Base-by-base conservation (phyloP, 2,888 invertebrate species). In the Nasonovia ribisnigri region DNA sequence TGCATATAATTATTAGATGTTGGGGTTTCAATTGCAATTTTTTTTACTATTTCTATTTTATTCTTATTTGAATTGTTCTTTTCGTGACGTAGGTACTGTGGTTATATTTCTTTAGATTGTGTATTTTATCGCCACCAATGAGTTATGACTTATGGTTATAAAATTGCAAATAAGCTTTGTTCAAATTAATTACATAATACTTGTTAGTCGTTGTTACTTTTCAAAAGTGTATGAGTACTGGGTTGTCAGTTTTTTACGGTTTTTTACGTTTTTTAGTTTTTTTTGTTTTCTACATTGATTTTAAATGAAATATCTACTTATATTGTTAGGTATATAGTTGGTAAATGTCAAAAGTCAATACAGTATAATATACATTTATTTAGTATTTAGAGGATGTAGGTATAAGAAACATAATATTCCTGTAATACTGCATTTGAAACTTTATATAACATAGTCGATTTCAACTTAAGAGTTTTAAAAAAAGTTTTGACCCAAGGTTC, bases 1-100 rank as follows among this genome's bases (percentile, higher is more conserved):
- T 48, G n/a, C 20, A 51, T 48, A 77, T n/a, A 77, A 48, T 36
- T 46, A 90, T 77, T 43, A 43, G 36, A 48, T 46, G 46, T 48
- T 46, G 48, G 16, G 87, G 89, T 89, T 43, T 89, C 43, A 57
- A 88, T 88, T 60, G 42, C 16, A 43, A 8, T 67, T 67, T 90
- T 46, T 48, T 51, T 88, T n/a, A 51, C 36, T 24, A 48, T 90
- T 77, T 46, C 11, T 20, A 24, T 77, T 29, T 48, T 36, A 48
- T 77, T 90, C 6, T 67, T 48, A 46, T 90, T 29, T 29, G 16
- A 16, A 13, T 57, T 29, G 26, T 89, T 42, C 60, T 60, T 29
- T 29, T 29, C 16, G 20, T 60, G 29, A 46, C 43, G 60, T 57
- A 46, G 29, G 60, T 57, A 29, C 43, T 16, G 29, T 43, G 42